phyloP scores from a whole-genome alignment of 2,888 invertebrate genomes.

The Chirona hameri region DNA sequence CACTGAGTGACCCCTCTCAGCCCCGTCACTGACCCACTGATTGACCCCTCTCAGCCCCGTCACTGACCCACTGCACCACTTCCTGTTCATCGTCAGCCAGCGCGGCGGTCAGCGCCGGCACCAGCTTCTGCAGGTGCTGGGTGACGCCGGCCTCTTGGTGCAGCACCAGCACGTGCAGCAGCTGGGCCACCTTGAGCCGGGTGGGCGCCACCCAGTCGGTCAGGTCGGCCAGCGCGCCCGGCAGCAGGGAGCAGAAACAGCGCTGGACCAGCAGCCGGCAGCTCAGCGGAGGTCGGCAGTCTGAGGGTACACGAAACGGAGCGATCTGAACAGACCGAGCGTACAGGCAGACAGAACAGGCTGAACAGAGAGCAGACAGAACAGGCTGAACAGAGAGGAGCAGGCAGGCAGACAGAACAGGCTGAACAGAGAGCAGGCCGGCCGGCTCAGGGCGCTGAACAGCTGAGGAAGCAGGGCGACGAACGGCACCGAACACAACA shows the following conservation, averaged over 20 bases:
- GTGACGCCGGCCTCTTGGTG: constrained; percentile 71
- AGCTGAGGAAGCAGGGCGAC: too few relatives aligned
- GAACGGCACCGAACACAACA: too few relatives aligned
- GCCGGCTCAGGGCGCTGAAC: too few relatives aligned
- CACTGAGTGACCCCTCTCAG: too few relatives aligned
- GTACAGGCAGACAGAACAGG: too few relatives aligned
- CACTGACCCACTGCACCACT: constrained; percentile 55
- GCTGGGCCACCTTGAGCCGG: constrained; percentile 66
- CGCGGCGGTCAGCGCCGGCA: constrained; percentile 60
- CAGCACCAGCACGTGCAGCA: constrained; percentile 66
- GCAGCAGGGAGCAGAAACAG: constrained; percentile 68
- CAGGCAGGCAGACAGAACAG: too few relatives aligned
- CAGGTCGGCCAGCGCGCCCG: constrained; percentile 67
- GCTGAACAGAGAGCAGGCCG: too few relatives aligned
- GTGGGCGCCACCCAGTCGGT: constrained; percentile 70
- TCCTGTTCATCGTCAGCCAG: constrained; percentile 64
- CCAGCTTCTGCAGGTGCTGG: constrained; percentile 60
- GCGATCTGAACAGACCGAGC: neutral
- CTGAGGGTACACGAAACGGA: constrained; percentile 45
- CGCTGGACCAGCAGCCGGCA: constrained; percentile 74
- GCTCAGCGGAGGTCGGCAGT: constrained; percentile 77
- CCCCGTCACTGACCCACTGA: too few relatives aligned
- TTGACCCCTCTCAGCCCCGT: too few relatives aligned
- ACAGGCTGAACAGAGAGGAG: too few relatives aligned
- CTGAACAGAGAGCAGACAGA: too few relatives aligned